Evolutionary conservation across 1,140 invertebrate genomes (phyloP).

Genomic region (Drosophila tani): DNA sequence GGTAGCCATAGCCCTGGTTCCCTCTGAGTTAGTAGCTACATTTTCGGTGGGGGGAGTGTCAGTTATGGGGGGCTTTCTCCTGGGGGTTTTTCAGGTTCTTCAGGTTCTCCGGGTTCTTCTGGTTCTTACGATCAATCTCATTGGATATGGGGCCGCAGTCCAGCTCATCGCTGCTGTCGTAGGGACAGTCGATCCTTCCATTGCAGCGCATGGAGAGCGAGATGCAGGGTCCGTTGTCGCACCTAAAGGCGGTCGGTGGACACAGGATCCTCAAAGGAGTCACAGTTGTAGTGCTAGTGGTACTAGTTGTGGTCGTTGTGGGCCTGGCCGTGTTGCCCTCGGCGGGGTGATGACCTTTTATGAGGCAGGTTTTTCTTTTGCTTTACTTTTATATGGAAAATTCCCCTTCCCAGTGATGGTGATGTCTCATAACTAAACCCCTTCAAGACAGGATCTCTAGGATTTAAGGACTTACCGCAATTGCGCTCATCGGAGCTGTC

Average conservation of each 20-base stretch:
- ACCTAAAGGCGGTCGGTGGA: constrained; percentile 86
- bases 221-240: constrained; percentile 90
- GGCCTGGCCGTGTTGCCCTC: constrained; percentile 13
- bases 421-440: not conserved
- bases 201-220: constrained; percentile 86
- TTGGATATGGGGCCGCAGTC: constrained; percentile 86
- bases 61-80: constrained; percentile 11
- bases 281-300: constrained; percentile 9
- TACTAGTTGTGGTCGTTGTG: not conserved
- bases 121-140: constrained; percentile 77
- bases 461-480: constrained; percentile 86
- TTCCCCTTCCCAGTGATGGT: not conserved
- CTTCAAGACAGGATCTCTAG: too few relatives aligned
- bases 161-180: constrained; percentile 89
- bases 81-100: not conserved
- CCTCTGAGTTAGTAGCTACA: constrained; percentile 31
- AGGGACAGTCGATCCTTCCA: constrained; percentile 88
- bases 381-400: not conserved
- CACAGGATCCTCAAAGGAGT: constrained; percentile 60
- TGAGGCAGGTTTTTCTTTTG: not conserved
- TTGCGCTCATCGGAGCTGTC: constrained; percentile 90
- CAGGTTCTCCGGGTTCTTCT: constrained; percentile 1
- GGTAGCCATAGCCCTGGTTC: constrained; percentile 28
- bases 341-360: constrained; percentile 59
- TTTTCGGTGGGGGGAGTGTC: constrained; percentile 3